These are phyloP conservation scores for Meandrusa payeni DNA, from an alignment of 2,888 invertebrate species.

Conservation along the genomic window DNA sequence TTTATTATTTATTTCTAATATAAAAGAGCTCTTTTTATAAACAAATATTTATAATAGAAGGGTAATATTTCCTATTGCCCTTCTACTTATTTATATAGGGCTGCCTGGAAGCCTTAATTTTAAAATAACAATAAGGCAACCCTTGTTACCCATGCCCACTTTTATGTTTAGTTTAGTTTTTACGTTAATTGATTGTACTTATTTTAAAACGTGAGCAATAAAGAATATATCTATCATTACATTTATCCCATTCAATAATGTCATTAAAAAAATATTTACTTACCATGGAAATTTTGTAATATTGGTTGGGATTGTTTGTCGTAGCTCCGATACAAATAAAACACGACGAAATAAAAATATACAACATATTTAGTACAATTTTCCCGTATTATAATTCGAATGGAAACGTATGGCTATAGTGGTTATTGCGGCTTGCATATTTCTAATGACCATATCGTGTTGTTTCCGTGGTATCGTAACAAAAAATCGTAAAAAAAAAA, in stretches of 20 bases:
- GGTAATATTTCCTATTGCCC: too few relatives aligned
- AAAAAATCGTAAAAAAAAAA: conserved; percentile 16
- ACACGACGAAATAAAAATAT: neutral
- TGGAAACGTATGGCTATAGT: neutral
- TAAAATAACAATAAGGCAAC: too few relatives aligned
- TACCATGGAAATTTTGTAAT: conserved; percentile 59
- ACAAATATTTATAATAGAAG: too few relatives aligned
- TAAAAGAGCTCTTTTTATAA: too few relatives aligned
- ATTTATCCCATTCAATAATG: neutral
- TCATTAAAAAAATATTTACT: conserved; percentile 31
- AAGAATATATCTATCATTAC: too few relatives aligned
- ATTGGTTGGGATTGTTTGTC: conserved; percentile 23
- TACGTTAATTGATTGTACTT: too few relatives aligned
- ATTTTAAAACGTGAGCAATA: too few relatives aligned
- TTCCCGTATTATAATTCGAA: neutral
- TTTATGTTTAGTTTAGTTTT: too few relatives aligned
- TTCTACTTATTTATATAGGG: too few relatives aligned
- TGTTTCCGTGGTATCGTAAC: conserved; percentile 3
- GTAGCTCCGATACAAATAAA: conserved; percentile 4
- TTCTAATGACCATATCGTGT: conserved; percentile 3
- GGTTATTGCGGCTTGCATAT: conserved; percentile 6
- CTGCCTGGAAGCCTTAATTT: too few relatives aligned
- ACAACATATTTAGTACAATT: conserved; percentile 12
- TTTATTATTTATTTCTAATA: too few relatives aligned
- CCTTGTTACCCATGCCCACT: too few relatives aligned